Evolutionary conservation across 2,113 vertebrate species (phyloP).

Genomic region (Chloebia gouldiae): DNA sequence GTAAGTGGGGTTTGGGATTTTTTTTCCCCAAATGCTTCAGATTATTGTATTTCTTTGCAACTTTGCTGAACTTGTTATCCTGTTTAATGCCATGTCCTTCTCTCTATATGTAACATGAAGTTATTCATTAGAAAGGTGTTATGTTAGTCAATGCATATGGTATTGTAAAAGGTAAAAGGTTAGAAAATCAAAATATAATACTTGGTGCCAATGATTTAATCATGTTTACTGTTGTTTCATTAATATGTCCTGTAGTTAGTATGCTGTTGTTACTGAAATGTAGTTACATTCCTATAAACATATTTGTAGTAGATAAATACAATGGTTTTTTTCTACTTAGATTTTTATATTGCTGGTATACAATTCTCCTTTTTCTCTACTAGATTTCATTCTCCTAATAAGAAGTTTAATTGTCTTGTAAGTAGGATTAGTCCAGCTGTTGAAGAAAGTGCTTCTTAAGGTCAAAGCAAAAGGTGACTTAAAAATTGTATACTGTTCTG

Average conservation of each 20-base stretch:
- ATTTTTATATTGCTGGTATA: not conserved
- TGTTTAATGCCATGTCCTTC: not conserved
- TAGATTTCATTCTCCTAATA: not conserved
- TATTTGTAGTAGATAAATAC: not conserved
- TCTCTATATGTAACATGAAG: not conserved
- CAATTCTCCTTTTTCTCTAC: not conserved
- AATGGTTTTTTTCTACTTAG: not conserved
- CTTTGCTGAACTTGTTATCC: not conserved
- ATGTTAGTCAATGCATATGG: not conserved
- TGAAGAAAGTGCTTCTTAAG: not conserved
- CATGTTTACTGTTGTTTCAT: not conserved
- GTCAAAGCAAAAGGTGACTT: not conserved
- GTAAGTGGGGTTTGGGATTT: not conserved
- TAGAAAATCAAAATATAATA: slow-evolving; percentile 1
- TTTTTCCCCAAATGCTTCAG: not conserved
- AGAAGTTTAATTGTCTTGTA: not conserved
- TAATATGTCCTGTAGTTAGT: not conserved
- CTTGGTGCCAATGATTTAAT: not conserved
- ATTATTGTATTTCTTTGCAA: not conserved
- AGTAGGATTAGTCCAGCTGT: not conserved
- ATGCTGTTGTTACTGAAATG: not conserved
- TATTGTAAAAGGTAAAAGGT: not conserved
- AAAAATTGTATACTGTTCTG: not conserved
- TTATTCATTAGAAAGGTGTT: not conserved
- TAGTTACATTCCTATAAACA: not conserved